Conservation (phyloP, 1,140 invertebrate genomes). For the Orchestia grillus region DNA sequence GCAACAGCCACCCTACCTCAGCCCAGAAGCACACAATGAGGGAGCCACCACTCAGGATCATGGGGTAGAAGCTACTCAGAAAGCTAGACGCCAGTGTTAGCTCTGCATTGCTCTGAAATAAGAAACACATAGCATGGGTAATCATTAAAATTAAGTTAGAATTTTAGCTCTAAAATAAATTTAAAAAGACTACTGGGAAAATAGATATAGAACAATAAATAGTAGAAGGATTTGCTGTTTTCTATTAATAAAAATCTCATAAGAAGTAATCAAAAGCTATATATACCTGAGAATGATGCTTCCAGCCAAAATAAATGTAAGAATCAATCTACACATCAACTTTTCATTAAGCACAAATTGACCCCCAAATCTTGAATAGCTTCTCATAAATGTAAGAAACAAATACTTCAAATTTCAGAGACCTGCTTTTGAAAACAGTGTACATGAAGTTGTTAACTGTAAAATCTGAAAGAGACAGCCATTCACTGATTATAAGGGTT, state of each 20-base stretch:
- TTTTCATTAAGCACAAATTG: too few species aligned
- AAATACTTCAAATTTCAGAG: not conserved
- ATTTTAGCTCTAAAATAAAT: not conserved
- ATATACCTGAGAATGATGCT: not conserved
- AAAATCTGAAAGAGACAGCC: not conserved
- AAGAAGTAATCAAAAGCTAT: not conserved
- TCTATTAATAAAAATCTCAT: not conserved
- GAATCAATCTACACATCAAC: not conserved
- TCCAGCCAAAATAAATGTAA: not conserved
- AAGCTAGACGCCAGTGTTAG: slow-evolving; percentile 87
- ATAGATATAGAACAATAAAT: not conserved
- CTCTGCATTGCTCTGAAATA: slow-evolving; percentile 79
- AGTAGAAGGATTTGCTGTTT: not conserved
- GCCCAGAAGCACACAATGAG: slow-evolving; percentile 96
- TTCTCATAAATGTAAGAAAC: not conserved
- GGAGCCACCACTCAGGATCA: slow-evolving; percentile 89
- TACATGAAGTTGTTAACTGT: not conserved
- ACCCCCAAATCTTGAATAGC: not conserved
- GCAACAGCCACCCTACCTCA: slow-evolving; percentile 77
- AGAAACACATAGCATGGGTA: not conserved
- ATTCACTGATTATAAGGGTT: not conserved
- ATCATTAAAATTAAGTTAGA: not conserved
- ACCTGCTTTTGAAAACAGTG: not conserved
- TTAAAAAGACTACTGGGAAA: not conserved
- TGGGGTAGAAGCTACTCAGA: slow-evolving; percentile 90